Conservation (phyloP, 2,888 invertebrate genomes). For the Bimastos eiseni region DNA sequence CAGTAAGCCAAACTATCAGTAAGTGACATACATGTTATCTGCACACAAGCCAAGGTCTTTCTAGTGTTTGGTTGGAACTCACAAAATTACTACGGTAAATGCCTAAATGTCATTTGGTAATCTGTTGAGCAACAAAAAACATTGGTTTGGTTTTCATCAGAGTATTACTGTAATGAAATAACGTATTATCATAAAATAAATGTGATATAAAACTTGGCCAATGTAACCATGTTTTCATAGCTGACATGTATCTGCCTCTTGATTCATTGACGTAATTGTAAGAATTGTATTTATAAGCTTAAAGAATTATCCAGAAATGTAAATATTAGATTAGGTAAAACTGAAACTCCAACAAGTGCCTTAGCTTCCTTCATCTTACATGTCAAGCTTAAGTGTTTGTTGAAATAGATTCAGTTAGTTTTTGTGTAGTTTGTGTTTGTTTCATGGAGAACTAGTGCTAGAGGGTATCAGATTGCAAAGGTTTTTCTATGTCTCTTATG, state of each 20-base stretch:
- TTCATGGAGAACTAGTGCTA: background rate
- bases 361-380: background rate
- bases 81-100: background rate
- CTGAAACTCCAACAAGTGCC: constrained; percentile 6
- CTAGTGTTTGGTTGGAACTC: background rate
- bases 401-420: background rate
- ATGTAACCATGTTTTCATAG: background rate
- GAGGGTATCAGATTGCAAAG: background rate
- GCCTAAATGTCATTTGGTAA: background rate
- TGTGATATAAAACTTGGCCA: constrained; percentile 13
- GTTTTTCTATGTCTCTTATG: background rate
- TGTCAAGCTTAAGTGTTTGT: background rate
- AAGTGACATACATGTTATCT: background rate
- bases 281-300: background rate
- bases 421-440: background rate
- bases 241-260: background rate
- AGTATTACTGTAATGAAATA: background rate
- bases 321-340: background rate
- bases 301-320: constrained; percentile 5
- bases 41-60: background rate
- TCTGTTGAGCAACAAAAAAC: background rate
- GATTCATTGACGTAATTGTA: background rate
- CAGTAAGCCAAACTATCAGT: background rate
- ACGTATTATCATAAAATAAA: background rate
- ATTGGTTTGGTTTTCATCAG: background rate